phyloP scores from a whole-genome alignment of 2,888 invertebrate genomes.

The Eupsilia transversa region DNA sequence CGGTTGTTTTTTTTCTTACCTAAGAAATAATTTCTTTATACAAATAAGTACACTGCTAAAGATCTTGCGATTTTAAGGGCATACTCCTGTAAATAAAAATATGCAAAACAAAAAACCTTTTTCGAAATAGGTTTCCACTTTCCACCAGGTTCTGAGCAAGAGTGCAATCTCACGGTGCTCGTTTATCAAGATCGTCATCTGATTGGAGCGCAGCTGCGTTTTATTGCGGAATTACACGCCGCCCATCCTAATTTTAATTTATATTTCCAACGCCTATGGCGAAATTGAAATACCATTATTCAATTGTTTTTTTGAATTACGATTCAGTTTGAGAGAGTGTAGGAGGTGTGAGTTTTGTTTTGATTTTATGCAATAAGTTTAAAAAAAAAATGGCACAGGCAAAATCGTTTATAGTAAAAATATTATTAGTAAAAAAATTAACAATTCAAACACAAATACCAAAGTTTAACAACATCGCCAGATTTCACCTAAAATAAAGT shows the following conservation, averaged over 20 bases:
- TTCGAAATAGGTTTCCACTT: slow-evolving; percentile 34
- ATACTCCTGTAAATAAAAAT: neutral
- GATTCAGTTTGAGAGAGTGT: neutral
- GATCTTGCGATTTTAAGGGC: neutral
- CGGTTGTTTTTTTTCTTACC: neutral
- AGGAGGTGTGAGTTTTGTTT: neutral
- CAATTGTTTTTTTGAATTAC: slow-evolving; percentile 60
- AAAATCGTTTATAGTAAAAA: no score
- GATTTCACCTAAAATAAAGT: slow-evolving; percentile 55
- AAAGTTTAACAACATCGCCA: neutral
- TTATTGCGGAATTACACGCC: slow-evolving; percentile 85
- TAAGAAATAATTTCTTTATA: neutral
- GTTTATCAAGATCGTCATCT: slow-evolving; percentile 90
- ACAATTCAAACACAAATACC: neutral
- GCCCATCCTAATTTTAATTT: slow-evolving; percentile 88
- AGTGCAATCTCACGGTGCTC: slow-evolving; percentile 89
- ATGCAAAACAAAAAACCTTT: slow-evolving; percentile 25
- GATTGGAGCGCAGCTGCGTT: slow-evolving; percentile 90
- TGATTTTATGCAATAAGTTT: no score
- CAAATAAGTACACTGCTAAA: neutral
- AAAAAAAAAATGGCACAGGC: neutral
- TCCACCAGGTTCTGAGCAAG: slow-evolving; percentile 70
- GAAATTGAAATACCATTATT: slow-evolving; percentile 75
- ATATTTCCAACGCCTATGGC: slow-evolving; percentile 77
- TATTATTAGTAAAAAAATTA: no score